Evolutionary conservation across 2,113 vertebrate species (phyloP), one percentile per base, ranked within the genome.

Genomic region (Siniperca knerii): DNA sequence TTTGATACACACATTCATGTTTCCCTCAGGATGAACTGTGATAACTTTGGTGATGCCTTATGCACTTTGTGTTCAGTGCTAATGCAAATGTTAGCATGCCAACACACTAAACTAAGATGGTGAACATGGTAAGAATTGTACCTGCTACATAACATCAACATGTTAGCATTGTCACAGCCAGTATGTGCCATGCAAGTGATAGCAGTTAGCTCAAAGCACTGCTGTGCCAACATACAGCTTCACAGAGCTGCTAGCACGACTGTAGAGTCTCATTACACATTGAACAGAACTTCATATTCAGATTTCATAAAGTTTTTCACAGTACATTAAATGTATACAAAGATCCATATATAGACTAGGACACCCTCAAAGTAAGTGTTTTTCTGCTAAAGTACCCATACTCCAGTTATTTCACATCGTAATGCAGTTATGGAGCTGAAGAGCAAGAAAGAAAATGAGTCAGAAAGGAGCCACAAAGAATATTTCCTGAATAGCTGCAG

Each of bases 401-500:
- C 54, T 74, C 21, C 74, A 74, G 70, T 40, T 77, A 62, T 60
- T 75, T 75, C 35, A 52, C 57, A 80, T 58, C 25, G 69, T 66
- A 64, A 42, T 64, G 21, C 54, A 25, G 18, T 72, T 64, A 58
- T 4, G 8, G 81, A 58, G 46, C 72, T 15, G 37, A 52, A 75
- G 64, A 83, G 25, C 46, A 42, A 75, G 79, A 86, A 58, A 54
- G 62, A 72, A 60, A 85, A 65, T 50, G 15, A 81, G 87, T 79
- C 81, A 73, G 71, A 61, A 76, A 80, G 77, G 65, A 90, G 85
- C 85, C 79, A 81, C 78, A 85, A 48, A 89, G 79, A 82, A 86
- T 61, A 83, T 89, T 88, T 90, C 83, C 85, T 44, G 81, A 90
- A 77, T 68, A 57, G 67, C 74, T 84, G 83, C 75, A 81, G 86